Conservation (phyloP, 2,888 invertebrate genomes). For the Chrysolina americana region DNA sequence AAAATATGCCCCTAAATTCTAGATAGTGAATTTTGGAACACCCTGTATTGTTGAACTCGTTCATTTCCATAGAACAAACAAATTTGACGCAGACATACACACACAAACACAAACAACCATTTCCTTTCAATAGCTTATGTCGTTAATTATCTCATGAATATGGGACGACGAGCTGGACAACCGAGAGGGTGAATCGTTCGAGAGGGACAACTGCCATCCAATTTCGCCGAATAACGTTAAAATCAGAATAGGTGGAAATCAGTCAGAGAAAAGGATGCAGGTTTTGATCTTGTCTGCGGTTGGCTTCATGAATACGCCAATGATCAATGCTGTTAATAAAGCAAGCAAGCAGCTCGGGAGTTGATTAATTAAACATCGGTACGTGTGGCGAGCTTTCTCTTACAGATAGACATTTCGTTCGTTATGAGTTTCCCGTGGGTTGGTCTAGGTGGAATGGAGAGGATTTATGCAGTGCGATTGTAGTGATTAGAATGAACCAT, state of each 20-base stretch:
- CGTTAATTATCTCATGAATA: not conserved
- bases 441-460: too few relatives aligned
- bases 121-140: slow-evolving; percentile 1
- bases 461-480: too few relatives aligned
- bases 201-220: slow-evolving; percentile 32
- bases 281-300: slow-evolving; percentile 68
- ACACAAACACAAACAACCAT: not conserved
- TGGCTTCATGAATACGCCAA: slow-evolving; percentile 68
- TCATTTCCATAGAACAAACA: not conserved
- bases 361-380: slow-evolving; percentile 70
- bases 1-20: too few relatives aligned
- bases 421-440: slow-evolving; percentile 39
- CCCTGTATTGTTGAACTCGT: not conserved
- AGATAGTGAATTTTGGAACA: too few relatives aligned
- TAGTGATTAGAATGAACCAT: too few relatives aligned
- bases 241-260: slow-evolving; percentile 53
- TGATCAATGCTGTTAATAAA: slow-evolving; percentile 70
- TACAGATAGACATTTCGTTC: slow-evolving; percentile 47
- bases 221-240: slow-evolving; percentile 42
- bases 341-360: slow-evolving; percentile 65
- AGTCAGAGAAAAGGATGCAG: slow-evolving; percentile 58
- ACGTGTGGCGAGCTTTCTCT: slow-evolving; percentile 65
- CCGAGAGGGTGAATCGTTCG: slow-evolving; percentile 4
- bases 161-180: not conserved
- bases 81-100: not conserved